A percentile compares a stretch with the other conserved stretches of the same genome.
These are phyloP conservation scores for Gyrodactylus bullatarudis DNA, from an alignment of 1,140 invertebrate genomes.

Conservation along the genomic window DNA sequence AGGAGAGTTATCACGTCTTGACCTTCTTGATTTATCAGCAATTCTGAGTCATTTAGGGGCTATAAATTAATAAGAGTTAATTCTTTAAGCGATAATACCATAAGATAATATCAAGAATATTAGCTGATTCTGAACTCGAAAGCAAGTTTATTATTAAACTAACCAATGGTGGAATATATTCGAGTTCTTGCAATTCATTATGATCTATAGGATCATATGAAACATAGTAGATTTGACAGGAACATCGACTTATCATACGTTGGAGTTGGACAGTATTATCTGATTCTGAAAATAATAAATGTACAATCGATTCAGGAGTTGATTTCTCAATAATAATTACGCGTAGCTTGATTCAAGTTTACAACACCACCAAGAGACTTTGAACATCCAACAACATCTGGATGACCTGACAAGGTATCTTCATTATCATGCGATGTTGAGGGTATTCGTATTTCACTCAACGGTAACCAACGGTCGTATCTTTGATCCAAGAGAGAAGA, in stretches of 20 bases:
- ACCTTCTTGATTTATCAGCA: neutral
- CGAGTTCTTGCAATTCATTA: neutral
- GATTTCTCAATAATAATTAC: neutral
- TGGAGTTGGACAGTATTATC: conserved; percentile 1
- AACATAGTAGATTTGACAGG: neutral
- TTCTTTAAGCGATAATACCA: neutral
- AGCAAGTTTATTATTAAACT: too few relatives aligned
- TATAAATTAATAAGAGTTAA: neutral
- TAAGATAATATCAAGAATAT: neutral
- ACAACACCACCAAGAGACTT: neutral
- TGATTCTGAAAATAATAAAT: neutral
- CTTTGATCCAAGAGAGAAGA: neutral
- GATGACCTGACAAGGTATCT: neutral
- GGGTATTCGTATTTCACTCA: neutral
- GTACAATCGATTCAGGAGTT: neutral
- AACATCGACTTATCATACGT: conserved; percentile 1
- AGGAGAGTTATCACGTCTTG: neutral
- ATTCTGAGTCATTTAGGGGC: neutral
- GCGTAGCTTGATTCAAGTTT: neutral
- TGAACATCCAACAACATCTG: neutral
- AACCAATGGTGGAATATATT: conserved; percentile 4
- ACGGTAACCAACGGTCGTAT: neutral
- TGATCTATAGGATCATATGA: neutral
- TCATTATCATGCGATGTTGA: neutral
- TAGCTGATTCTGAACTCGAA: too few relatives aligned